phyloP scores from a whole-genome alignment of 2,797 vertebrate genomes.

The Merluccius polli region DNA sequence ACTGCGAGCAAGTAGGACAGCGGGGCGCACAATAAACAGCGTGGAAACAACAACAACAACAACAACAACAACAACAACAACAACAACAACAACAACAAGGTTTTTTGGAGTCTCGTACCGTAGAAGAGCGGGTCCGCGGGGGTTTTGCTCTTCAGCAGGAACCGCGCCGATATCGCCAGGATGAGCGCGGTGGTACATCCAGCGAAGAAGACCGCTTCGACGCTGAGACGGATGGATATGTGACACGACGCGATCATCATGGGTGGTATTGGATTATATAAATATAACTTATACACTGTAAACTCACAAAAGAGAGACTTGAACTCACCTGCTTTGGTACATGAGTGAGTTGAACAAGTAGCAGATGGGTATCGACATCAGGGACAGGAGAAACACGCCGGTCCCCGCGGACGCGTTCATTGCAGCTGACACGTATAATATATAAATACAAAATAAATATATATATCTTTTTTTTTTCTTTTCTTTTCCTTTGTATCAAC shows the following conservation, averaged over 20 bases:
- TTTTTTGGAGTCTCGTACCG: conserved; percentile 59
- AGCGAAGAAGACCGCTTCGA: conserved; percentile 75
- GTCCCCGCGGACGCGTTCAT: conserved; percentile 89
- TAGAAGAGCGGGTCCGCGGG: conserved; percentile 88
- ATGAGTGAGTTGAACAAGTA: conserved; percentile 81
- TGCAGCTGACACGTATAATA: not conserved
- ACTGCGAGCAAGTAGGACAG: conserved; percentile 64
- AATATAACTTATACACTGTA: no score
- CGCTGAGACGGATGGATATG: no score
- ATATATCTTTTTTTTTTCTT: no score
- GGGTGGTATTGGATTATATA: no score
- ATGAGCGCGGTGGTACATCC: conserved; percentile 76
- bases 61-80: not conserved
- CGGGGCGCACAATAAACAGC: not conserved
- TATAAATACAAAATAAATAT: no score
- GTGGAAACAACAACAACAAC: not conserved
- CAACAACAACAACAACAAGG: not conserved
- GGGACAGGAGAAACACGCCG: conserved; percentile 84
- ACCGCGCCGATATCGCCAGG: conserved; percentile 68
- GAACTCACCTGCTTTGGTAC: conserved; percentile 76
- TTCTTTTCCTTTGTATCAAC: no score
- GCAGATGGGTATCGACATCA: conserved; percentile 85
- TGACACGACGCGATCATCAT: no score
- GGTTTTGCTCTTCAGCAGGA: conserved; percentile 80
- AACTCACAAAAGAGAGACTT: not conserved